Evolutionary conservation across 1,140 invertebrate genomes (phyloP).

Genomic region (Macrobrachium rosenbergii): DNA sequence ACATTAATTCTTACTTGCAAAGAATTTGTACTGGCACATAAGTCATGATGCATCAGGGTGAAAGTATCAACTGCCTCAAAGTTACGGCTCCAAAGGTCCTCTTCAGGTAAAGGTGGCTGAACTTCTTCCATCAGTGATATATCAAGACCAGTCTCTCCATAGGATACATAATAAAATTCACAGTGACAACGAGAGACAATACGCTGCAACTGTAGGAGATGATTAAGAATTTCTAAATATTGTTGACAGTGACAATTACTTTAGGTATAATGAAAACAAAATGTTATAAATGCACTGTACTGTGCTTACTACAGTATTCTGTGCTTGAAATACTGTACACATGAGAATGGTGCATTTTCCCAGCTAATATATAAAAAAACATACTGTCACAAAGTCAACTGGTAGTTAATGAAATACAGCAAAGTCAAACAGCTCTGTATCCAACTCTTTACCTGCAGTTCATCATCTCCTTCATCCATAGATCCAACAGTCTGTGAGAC

Average conservation of each 20-base stretch:
- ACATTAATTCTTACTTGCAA: conserved; percentile 48
- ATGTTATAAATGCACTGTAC: no score
- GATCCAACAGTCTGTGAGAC: conserved; percentile 93
- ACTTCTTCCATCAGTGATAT: conserved; percentile 61
- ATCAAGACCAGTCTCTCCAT: conserved; percentile 86
- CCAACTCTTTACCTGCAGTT: conserved; percentile 63
- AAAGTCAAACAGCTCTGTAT: neutral
- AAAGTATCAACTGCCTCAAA: conserved; percentile 94
- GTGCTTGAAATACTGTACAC: no score
- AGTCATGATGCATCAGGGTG: conserved; percentile 97
- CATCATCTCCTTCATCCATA: conserved; percentile 74
- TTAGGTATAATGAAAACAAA: no score
- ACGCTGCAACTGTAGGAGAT: conserved; percentile 82
- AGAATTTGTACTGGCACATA: conserved; percentile 95
- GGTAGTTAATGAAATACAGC: neutral
- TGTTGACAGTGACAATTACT: no score
- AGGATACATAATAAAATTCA: conserved; percentile 97
- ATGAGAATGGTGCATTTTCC: no score
- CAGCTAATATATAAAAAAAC: no score
- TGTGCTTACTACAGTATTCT: no score
- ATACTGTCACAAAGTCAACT: no score
- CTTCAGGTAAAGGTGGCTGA: conserved; percentile 58
- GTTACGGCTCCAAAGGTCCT: conserved; percentile 76
- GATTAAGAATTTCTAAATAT: neutral
- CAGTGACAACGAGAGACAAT: conserved; percentile 97